A percentile compares a stretch with the other conserved stretches of the same genome.
Evolutionary conservation across 2,888 invertebrate genomes (phyloP).

Genomic region (Vandiemenella viatica): DNA sequence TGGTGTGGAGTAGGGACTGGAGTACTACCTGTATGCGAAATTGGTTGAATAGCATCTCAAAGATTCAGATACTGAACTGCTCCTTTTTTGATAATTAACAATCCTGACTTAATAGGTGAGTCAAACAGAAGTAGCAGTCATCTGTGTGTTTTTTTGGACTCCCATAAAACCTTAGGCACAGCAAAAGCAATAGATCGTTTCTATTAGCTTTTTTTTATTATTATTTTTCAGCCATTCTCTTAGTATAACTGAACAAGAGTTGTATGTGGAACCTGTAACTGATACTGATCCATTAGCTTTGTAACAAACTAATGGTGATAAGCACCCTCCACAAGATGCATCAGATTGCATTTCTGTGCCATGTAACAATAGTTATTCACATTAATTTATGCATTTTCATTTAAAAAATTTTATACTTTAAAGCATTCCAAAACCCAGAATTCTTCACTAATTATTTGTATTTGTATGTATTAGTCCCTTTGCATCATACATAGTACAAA

Average conservation of each 20-base stretch:
- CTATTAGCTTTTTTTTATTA: no score
- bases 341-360: not conserved
- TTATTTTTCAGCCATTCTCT: not conserved
- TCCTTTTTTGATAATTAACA: not conserved
- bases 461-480: no score
- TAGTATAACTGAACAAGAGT: constrained; percentile 1
- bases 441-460: not conserved
- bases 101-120: no score
- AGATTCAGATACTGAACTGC: constrained; percentile 1
- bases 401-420: not conserved
- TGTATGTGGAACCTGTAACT: not conserved
- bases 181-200: not conserved
- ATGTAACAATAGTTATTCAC: not conserved
- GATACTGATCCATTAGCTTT: not conserved
- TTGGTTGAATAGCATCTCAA: not conserved
- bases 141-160: not conserved
- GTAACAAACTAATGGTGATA: not conserved
- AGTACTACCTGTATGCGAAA: not conserved
- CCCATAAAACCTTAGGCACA: not conserved
- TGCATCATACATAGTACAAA: no score
- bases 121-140: constrained; percentile 2
- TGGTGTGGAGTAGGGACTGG: not conserved
- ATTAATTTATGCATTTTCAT: not conserved
- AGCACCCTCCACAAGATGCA: not conserved
- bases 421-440: not conserved